Percentiles rank a stretch among this genome's conserved stretches.
Conservation (phyloP, 2,797 vertebrate genomes). For the Spatula versicolor region DNA sequence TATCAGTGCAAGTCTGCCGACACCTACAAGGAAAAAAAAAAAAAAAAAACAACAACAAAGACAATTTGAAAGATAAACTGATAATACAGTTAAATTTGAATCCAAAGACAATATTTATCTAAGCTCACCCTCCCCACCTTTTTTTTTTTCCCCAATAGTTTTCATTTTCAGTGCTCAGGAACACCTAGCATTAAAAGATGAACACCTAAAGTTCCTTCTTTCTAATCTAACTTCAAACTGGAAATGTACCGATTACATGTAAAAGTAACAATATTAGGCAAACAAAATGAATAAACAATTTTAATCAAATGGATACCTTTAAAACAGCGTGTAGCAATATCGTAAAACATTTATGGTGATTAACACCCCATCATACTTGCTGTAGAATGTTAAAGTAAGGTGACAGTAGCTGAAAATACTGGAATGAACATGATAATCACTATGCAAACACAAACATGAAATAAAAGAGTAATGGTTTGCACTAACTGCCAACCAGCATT, state of each 20-base stretch:
- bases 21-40: conserved; percentile 64
- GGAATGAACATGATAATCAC: background rate
- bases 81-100: background rate
- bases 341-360: background rate
- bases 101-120: background rate
- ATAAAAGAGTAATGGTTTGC: background rate
- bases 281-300: background rate
- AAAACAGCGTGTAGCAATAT: background rate
- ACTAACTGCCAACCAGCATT: background rate
- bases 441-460: background rate
- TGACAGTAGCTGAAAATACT: background rate
- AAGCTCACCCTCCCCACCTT: background rate
- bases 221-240: background rate
- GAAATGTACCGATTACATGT: background rate
- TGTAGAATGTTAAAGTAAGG: background rate
- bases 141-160: background rate
- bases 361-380: accelerated
- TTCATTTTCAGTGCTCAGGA: background rate
- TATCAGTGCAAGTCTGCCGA: conserved; percentile 85
- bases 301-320: background rate
- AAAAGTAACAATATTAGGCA: background rate
- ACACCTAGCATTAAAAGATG: background rate
- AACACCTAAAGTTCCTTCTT: background rate
- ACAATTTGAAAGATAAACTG: background rate
- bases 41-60: background rate